phyloP scores from a whole-genome alignment of 2,113 vertebrate genomes.

The Syngnathus floridae region DNA sequence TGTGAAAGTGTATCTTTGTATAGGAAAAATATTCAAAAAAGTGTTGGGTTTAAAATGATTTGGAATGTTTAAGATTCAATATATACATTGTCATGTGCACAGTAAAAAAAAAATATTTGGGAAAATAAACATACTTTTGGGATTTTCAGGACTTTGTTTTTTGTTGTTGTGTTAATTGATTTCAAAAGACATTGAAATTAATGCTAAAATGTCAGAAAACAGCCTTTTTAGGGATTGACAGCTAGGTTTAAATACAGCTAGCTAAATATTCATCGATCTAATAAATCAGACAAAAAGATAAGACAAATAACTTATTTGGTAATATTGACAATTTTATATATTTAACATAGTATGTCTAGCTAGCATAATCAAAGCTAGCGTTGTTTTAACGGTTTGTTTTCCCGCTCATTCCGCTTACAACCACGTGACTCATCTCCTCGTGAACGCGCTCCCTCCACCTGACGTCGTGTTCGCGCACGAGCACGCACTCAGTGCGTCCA shows the following conservation, averaged over 20 bases:
- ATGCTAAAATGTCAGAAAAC: background rate
- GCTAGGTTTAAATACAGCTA: no score
- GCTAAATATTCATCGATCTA: no score
- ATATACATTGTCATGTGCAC: background rate
- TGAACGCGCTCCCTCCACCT: conserved; percentile 1
- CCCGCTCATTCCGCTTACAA: background rate
- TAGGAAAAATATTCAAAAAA: conserved; percentile 41
- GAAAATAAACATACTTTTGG: conserved; percentile 35
- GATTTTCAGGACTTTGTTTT: background rate
- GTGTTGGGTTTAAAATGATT: conserved; percentile 39
- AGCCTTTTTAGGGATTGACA: background rate
- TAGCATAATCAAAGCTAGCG: no score
- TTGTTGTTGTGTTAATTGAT: background rate
- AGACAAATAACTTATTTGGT: no score
- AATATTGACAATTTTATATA: no score
- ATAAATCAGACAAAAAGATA: no score
- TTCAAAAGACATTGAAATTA: background rate
- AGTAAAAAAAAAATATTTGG: conserved; percentile 17
- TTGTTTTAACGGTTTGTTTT: background rate
- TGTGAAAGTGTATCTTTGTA: conserved; percentile 39
- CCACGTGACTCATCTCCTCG: background rate
- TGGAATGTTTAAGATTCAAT: conserved; percentile 35
- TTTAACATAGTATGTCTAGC: no score
- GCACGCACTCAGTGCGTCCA: background rate
- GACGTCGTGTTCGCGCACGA: background rate